Evolutionary conservation across 64 coral and sea anemone genomes (phyloP).

Genomic region (Exaiptasia diaphana): DNA sequence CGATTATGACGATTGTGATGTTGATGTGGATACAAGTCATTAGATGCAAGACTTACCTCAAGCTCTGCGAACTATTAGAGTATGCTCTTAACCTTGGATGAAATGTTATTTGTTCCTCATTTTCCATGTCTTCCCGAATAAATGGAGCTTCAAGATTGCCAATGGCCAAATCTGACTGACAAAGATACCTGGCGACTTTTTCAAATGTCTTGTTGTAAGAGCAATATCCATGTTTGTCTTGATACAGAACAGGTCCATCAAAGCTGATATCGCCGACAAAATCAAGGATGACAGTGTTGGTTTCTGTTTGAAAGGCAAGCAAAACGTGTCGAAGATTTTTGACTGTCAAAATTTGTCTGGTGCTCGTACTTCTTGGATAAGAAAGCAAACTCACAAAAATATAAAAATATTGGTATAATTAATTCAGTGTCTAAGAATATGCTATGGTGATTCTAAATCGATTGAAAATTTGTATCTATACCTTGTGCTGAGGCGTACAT

Average conservation of each 20-base stretch:
- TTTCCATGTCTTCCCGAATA: slow-evolving; percentile 16
- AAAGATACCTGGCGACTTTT: slow-evolving; percentile 22
- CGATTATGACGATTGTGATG: background rate
- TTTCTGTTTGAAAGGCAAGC: slow-evolving; percentile 3
- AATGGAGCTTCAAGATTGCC: slow-evolving; percentile 76
- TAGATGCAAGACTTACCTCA: too few species aligned
- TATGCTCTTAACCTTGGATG: slow-evolving; percentile 19
- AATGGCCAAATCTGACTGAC: slow-evolving; percentile 64
- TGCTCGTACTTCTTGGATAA: background rate
- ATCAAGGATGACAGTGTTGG: slow-evolving; percentile 17
- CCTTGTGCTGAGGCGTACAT: too few species aligned
- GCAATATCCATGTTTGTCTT: slow-evolving; percentile 1
- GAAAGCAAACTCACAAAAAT: too few species aligned
- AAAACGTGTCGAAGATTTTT: background rate
- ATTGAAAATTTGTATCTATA: too few species aligned
- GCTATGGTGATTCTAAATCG: too few species aligned
- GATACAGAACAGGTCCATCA: slow-evolving; percentile 37
- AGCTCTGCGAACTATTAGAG: background rate
- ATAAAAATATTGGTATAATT: background rate
- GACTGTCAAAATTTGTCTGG: background rate
- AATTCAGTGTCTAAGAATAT: background rate
- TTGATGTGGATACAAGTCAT: too few species aligned
- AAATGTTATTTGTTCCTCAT: background rate
- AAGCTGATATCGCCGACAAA: slow-evolving; percentile 82
- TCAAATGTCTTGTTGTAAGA: slow-evolving; percentile 65